phyloP scores from a whole-genome alignment of 2,888 invertebrate species.

The Polia nebulosa region DNA sequence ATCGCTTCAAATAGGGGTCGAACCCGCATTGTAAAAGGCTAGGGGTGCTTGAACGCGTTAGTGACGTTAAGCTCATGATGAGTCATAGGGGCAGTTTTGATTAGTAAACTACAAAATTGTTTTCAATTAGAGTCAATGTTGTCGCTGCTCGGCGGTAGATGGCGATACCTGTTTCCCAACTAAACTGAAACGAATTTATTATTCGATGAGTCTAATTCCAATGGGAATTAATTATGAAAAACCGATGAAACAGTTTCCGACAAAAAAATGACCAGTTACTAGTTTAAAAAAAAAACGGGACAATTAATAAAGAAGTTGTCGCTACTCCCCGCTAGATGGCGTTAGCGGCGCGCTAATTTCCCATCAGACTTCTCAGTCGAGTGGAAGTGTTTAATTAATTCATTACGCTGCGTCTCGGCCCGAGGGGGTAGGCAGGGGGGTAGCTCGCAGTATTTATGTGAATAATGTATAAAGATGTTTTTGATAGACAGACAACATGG shows the following conservation, averaged over 20 bases:
- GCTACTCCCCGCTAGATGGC: slow-evolving; percentile 71
- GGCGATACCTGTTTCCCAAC: neutral
- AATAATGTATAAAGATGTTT: slow-evolving; percentile 61
- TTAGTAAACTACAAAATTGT: slow-evolving; percentile 47
- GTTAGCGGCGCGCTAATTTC: slow-evolving; percentile 60
- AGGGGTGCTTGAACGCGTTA: slow-evolving; percentile 45
- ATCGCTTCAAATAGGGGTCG: slow-evolving; percentile 48
- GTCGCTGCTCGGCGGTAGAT: slow-evolving; percentile 37
- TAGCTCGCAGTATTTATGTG: slow-evolving; percentile 55
- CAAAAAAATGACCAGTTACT: neutral
- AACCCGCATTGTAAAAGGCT: slow-evolving; percentile 60
- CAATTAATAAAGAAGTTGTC: slow-evolving; percentile 54
- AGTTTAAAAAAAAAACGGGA: neutral
- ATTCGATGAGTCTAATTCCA: too few relatives aligned
- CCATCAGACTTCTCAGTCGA: slow-evolving; percentile 58
- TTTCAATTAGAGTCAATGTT: slow-evolving; percentile 25
- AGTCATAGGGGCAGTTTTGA: slow-evolving; percentile 58
- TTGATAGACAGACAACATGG: slow-evolving; percentile 46
- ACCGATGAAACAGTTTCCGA: neutral
- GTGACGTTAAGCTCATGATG: slow-evolving; percentile 47
- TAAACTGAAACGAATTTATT: neutral
- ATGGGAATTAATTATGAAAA: neutral
- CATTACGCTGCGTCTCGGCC: slow-evolving; percentile 66
- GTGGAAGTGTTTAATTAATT: slow-evolving; percentile 69
- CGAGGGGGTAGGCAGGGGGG: slow-evolving; percentile 57